Conservation (phyloP, 2,797 vertebrate species). For the Semotilus atromaculatus region DNA sequence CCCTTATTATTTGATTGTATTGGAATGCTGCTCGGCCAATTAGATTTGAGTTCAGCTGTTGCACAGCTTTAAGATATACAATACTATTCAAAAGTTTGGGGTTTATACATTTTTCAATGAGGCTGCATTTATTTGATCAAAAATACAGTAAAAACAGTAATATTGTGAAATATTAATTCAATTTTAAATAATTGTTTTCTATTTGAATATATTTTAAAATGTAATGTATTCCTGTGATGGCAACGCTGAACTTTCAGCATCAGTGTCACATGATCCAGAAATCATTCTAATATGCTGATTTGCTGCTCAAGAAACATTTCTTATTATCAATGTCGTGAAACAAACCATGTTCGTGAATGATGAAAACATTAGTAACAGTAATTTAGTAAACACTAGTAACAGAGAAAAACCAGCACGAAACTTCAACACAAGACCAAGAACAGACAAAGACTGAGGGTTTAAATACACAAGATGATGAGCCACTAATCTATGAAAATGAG, state of each 20-base stretch:
- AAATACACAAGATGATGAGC: neutral
- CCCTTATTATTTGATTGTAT: neutral
- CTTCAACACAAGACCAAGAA: no score
- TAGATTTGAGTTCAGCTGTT: neutral
- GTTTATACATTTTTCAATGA: neutral
- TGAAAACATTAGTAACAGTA: no score
- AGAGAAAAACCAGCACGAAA: no score
- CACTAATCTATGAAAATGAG: no score
- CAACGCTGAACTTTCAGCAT: neutral
- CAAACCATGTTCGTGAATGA: no score
- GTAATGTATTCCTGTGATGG: neutral
- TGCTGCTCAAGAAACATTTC: no score
- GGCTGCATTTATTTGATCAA: no score
- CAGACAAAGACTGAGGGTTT: neutral
- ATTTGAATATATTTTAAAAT: neutral
- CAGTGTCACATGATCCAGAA: no score
- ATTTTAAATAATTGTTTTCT: neutral
- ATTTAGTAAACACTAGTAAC: no score
- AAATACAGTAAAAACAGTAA: no score
- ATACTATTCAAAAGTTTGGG: neutral
- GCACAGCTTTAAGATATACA: neutral
- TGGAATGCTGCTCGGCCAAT: neutral
- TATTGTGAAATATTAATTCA: no score
- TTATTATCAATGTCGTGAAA: neutral
- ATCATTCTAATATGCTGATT: no score